Evolutionary conservation across 2,888 invertebrate species (phyloP), one percentile per base, ranked within the genome.

Genomic region (Andrena dorsata): DNA sequence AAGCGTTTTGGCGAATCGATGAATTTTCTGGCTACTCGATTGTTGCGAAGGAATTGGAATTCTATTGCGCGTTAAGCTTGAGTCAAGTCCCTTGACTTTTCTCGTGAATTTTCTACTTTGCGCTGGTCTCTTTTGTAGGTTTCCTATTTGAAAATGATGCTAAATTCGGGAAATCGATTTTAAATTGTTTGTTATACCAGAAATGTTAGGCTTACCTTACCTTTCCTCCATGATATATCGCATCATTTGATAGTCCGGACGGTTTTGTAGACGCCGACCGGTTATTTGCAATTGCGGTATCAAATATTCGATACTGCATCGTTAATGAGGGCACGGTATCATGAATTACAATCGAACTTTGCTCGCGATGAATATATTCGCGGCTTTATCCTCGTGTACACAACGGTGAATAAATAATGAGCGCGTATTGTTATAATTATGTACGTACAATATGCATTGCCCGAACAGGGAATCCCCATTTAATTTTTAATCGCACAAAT

Each of bases 301-400:
- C 68, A 23, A 56, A 32, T 41, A 64, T 41, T 30, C 65, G 26
- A 65, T 65, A 64, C n/a, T 4, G 28, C 30, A 6, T 61, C 16
- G 35, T 41, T 56, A 65, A 73, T 53, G 20, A 65, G 65, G n/a
- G 35, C 35, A 16, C 4, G 72, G 35, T 63, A 64, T 20, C 53
- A n/a, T 30, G 35, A 64, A 65, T 73, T 51, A 10, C 32, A 35
- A 72, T 64, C 47, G 47, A 60, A 70, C 47, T 47, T 30, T 41
- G 26, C 68, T 7, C 13, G 3, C 7, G 20, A 20, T 47, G 6
- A 47, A 60, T 20, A 20, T 30, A 30, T 35, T 41, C 16, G 32
- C 20, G 13, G 28, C 32, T 47, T 41, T 28, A 26, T 41, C 2
- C 23, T 16, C n/a, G 4, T 2, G 32, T 7, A 23, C 7, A 13